Base-by-base conservation (phyloP, 2,113 vertebrate genomes). In the Lophura nycthemera region DNA sequence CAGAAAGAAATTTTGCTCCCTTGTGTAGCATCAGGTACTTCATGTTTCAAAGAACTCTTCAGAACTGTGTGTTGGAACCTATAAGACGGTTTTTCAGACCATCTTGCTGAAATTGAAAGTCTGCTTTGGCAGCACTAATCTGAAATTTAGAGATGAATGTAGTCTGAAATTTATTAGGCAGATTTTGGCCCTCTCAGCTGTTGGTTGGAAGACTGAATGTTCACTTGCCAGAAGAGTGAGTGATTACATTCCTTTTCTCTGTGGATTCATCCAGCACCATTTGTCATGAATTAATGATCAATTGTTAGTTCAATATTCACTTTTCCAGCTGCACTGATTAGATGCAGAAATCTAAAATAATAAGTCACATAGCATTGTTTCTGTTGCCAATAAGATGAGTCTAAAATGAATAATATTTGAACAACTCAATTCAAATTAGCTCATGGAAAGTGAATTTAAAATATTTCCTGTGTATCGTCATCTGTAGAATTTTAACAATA, bases 251-350 rank as follows among this genome's bases (percentile, higher is more conserved):
- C 91, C 88, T 92, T 94, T 95, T 65, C 89, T 88, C 90, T 73
- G 43, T 75, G 80, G 92, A 79, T 93, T 91, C 95, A 91, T 91
- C 95, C 91, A 94, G 86, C 19, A 54, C 80, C 80, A 90, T 95
- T 96, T 97, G 93, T 84, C 93, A 91, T 89, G 94, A 93, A 95
- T 95, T 97, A 95, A 95, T 93, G 92, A 95, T 96, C 94, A 96
- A 95, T 95, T 95, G 93, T 97, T 95, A 95, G 95, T 92, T 95
- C 92, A 86, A 95, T 93, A 93, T 84, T 95, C 86, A 73, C 73
- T 95, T 95, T 93, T 94, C 90, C 95, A 96, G 88, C 93, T 96
- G 94, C 92, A 94, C 90, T 91, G 93, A 93, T 95, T 88, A 92
- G 69, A 95, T 90, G 70, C 77, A 91, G 61, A 84, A 90, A 88